phyloP scores from a whole-genome alignment of 2,797 vertebrate genomes.

The Spinibarbus caldwelli region DNA sequence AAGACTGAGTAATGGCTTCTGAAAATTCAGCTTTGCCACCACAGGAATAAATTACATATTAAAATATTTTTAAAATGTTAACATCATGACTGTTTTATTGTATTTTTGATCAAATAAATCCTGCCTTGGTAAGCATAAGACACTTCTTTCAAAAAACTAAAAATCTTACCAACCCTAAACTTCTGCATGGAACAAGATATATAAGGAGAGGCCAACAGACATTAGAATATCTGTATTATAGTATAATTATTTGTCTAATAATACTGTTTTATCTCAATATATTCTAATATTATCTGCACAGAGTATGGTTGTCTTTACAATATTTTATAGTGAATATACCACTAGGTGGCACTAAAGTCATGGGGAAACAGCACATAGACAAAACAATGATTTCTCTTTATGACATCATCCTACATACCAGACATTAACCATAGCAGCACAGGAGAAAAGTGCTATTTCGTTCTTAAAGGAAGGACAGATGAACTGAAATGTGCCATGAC shows the following conservation, averaged over 20 bases:
- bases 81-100: no score
- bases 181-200: not conserved
- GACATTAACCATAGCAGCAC: constrained; percentile 5
- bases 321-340: constrained; percentile 16
- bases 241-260: not conserved
- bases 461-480: not conserved
- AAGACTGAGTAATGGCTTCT: not conserved
- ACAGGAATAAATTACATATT: not conserved
- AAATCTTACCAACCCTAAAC: not conserved
- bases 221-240: not conserved
- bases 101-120: no score
- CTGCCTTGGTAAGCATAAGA: not conserved
- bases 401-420: constrained; percentile 35
- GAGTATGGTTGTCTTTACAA: not conserved
- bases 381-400: not conserved
- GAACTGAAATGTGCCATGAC: not conserved
- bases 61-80: no score
- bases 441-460: not conserved
- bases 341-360: constrained; percentile 52
- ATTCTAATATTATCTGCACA: not conserved
- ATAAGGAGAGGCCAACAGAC: not conserved
- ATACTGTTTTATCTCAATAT: not conserved
- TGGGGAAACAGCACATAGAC: not conserved
- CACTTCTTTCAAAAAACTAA: not conserved
- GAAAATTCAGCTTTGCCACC: not conserved